phyloP scores from a whole-genome alignment of 2,888 invertebrate genomes.

The Eulithis testata region DNA sequence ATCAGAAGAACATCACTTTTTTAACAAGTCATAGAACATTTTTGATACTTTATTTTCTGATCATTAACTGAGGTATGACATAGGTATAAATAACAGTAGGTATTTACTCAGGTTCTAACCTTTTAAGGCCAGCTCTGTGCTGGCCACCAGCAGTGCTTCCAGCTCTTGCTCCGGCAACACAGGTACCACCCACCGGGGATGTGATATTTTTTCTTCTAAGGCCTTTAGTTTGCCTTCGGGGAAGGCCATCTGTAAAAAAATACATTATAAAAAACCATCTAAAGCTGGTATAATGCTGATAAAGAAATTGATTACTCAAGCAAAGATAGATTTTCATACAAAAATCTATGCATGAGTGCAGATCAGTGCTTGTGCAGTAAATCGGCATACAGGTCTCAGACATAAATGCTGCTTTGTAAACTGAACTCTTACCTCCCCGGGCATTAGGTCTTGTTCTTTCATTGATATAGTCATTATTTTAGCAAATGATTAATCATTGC shows the following conservation, averaged over 20 bases:
- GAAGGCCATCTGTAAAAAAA: conserved; percentile 83
- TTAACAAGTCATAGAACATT: too few relatives aligned
- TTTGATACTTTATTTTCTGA: too few relatives aligned
- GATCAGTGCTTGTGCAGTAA: too few relatives aligned
- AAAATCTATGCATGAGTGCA: too few relatives aligned
- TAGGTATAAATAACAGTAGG: not conserved
- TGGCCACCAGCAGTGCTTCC: conserved; percentile 94
- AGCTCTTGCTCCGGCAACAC: conserved; percentile 98
- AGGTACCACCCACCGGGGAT: conserved; percentile 98
- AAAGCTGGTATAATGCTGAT: too few relatives aligned
- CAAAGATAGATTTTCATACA: too few relatives aligned
- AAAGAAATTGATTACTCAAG: too few relatives aligned
- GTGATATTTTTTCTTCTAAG: conserved; percentile 97
- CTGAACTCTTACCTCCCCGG: conserved; percentile 71
- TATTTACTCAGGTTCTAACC: conserved; percentile 54
- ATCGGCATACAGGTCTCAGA: too few relatives aligned
- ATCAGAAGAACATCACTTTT: too few relatives aligned
- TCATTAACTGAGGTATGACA: too few relatives aligned
- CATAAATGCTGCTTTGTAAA: not conserved
- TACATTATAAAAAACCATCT: not conserved
- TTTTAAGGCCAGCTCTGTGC: conserved; percentile 93
- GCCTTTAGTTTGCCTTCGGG: conserved; percentile 94
- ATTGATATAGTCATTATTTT: conserved; percentile 82
- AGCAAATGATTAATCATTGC: conserved; percentile 74
- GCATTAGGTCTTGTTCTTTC: conserved; percentile 81